phyloP scores from a whole-genome alignment of 2,888 invertebrate genomes.

The Thera obeliscata region DNA sequence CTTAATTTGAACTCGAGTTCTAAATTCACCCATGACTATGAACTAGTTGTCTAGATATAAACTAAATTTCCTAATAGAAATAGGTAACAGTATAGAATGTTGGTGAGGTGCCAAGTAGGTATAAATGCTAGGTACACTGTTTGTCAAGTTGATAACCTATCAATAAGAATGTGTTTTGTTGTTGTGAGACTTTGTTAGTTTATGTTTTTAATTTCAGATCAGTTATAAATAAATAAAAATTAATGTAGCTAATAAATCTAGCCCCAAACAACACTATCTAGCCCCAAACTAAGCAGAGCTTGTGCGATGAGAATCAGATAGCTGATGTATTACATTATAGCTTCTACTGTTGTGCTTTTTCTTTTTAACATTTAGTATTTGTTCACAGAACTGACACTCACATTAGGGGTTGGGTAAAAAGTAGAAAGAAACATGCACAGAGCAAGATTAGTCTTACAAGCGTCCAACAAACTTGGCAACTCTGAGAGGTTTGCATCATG shows the following conservation, averaged over 20 bases:
- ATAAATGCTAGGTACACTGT: constrained; percentile 24
- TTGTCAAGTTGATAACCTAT: constrained; percentile 16
- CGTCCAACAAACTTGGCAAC: constrained; percentile 86
- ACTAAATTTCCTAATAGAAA: constrained; percentile 35
- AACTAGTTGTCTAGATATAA: constrained; percentile 39
- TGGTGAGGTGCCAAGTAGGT: constrained; percentile 37
- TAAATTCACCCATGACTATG: constrained; percentile 37
- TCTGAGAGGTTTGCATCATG: constrained; percentile 91
- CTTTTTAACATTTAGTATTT: constrained; percentile 2
- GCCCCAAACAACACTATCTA: too few species aligned
- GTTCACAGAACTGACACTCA: constrained; percentile 63
- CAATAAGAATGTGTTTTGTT: constrained; percentile 5
- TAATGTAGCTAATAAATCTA: too few species aligned
- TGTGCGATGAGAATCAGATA: too few species aligned
- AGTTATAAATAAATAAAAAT: too few species aligned
- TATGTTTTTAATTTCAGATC: not conserved
- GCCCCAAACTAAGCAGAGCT: too few species aligned
- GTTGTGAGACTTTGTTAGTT: not conserved
- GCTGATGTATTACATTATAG: too few species aligned
- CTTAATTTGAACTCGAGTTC: not conserved
- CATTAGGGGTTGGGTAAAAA: constrained; percentile 49
- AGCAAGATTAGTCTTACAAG: constrained; percentile 89
- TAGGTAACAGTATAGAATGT: constrained; percentile 31
- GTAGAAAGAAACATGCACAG: constrained; percentile 87
- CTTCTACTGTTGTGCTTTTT: too few species aligned